Evolutionary conservation across 2,888 invertebrate genomes (phyloP).

Genomic region (Notodonta dromedarius): DNA sequence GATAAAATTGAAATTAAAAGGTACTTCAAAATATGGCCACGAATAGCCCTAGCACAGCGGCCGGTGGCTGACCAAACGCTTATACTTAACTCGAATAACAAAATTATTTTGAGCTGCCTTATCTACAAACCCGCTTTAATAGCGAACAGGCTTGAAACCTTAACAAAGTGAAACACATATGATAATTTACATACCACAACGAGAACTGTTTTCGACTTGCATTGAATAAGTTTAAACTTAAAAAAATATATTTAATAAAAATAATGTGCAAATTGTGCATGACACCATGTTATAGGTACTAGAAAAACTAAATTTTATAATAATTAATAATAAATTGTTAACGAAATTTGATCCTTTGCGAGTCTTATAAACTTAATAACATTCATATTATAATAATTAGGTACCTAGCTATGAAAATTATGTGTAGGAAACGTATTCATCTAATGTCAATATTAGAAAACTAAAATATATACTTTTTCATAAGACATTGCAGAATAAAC

Average conservation of each 20-base stretch:
- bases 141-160: conserved; percentile 30
- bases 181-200: conserved; percentile 37
- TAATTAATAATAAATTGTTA: conserved; percentile 30
- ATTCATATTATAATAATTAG: conserved; percentile 27
- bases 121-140: conserved; percentile 29
- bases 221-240: conserved; percentile 58
- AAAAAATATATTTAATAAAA: conserved; percentile 51
- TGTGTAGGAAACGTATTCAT: conserved; percentile 25
- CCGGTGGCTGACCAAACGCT: conserved; percentile 33
- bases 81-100: conserved; percentile 42
- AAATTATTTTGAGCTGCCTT: conserved; percentile 51
- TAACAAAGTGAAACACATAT: conserved; percentile 24
- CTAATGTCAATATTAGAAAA: conserved; percentile 34
- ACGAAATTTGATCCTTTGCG: conserved; percentile 45
- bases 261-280: conserved; percentile 61
- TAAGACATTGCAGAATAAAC: conserved; percentile 62
- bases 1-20: conserved; percentile 39
- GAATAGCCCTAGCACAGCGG: conserved; percentile 30
- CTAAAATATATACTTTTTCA: conserved; percentile 42
- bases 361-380: conserved; percentile 42
- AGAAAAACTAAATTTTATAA: conserved; percentile 40
- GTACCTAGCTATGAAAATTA: conserved; percentile 18
- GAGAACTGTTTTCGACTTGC: conserved; percentile 49
- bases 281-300: conserved; percentile 33
- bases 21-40: conserved; percentile 50